These are phyloP conservation scores for Amniataba percoides DNA, from an alignment of 2,797 vertebrate genomes.

Conservation along the genomic window DNA sequence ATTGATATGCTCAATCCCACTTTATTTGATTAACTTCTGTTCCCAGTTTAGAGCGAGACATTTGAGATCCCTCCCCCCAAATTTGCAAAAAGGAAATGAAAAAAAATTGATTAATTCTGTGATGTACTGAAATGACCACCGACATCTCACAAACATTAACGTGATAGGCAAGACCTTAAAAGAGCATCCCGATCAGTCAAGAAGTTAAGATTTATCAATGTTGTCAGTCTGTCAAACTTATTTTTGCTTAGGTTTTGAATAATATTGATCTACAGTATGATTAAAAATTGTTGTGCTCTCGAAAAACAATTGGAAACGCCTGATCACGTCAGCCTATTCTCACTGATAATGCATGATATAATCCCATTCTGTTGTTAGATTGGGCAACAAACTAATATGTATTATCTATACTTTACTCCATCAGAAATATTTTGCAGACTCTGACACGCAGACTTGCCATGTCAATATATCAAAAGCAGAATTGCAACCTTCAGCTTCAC, in stretches of 20 bases:
- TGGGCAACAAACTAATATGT: background rate
- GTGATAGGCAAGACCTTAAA: slow-evolving; percentile 31
- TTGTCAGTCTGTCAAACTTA: slow-evolving; percentile 10
- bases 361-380: background rate
- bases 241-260: slow-evolving; percentile 15
- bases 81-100: slow-evolving; percentile 41
- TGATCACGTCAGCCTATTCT: background rate
- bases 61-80: slow-evolving; percentile 34
- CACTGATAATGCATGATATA: background rate
- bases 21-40: slow-evolving; percentile 79
- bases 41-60: slow-evolving; percentile 49
- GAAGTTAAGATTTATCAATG: slow-evolving; percentile 24
- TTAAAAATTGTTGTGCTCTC: background rate
- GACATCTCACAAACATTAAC: slow-evolving; percentile 39
- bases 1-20: slow-evolving; percentile 79
- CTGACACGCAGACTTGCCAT: background rate
- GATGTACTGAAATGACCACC: slow-evolving; percentile 25
- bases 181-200: slow-evolving; percentile 15
- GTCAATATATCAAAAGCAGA: background rate
- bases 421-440: background rate
- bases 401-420: background rate
- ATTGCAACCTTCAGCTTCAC: background rate
- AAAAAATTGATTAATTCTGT: slow-evolving; percentile 48
- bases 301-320: background rate
- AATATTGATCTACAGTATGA: background rate